phyloP scores from a whole-genome alignment of 2,797 vertebrate genomes.

The Gila robusta region DNA sequence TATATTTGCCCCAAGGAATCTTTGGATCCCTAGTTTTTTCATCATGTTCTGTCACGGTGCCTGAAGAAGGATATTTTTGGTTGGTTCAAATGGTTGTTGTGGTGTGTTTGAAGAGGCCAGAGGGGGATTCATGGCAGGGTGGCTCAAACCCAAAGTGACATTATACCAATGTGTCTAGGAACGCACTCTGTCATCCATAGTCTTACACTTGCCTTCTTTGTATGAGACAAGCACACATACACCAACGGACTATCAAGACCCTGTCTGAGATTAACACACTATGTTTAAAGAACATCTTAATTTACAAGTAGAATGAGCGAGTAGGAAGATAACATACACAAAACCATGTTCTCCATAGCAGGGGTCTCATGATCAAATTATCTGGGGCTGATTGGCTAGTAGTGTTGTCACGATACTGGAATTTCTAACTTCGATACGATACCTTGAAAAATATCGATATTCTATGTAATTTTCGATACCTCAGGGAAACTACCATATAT shows the following conservation, averaged over 20 bases:
- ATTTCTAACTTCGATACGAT: no score
- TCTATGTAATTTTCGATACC: neutral
- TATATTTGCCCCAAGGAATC: conserved; percentile 26
- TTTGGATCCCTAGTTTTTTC: conserved; percentile 8
- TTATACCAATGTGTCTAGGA: conserved; percentile 9
- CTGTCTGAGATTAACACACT: neutral
- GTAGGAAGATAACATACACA: neutral
- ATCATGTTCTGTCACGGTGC: conserved; percentile 11
- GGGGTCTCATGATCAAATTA: neutral
- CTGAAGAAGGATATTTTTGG: conserved; percentile 35
- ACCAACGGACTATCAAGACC: neutral
- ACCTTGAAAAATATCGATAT: no score
- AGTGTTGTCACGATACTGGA: no score
- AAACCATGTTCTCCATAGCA: neutral
- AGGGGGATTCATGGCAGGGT: conserved; percentile 13
- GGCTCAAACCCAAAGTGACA: conserved; percentile 47
- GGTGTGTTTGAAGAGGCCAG: conserved; percentile 21
- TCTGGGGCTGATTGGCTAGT: neutral
- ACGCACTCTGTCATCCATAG: neutral
- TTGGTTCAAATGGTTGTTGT: conserved; percentile 33
- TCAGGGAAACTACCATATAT: neutral
- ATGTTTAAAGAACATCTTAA: conserved; percentile 9
- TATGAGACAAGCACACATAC: conserved; percentile 19
- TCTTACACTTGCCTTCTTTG: conserved; percentile 1
- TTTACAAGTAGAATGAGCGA: neutral